These are phyloP conservation scores for Periophthalmus magnuspinnatus DNA, from an alignment of 2,797 vertebrate species.

Conservation along the genomic window DNA sequence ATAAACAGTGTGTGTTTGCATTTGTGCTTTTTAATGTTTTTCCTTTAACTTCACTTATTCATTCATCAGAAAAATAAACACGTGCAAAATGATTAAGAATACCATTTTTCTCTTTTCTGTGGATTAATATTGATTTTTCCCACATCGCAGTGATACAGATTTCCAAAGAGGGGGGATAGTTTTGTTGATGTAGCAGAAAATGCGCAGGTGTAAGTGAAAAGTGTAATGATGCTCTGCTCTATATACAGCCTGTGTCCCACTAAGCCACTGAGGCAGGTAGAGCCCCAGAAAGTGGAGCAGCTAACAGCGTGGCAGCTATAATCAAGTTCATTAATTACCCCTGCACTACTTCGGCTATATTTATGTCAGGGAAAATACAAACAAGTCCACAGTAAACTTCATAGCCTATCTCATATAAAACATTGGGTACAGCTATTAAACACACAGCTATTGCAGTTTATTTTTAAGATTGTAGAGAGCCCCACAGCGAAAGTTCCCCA, in stretches of 20 bases:
- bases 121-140: neutral
- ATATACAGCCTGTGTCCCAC: slow-evolving; percentile 22
- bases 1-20: neutral
- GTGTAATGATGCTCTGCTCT: slow-evolving; percentile 17
- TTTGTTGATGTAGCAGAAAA: slow-evolving; percentile 4
- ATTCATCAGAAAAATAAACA: neutral
- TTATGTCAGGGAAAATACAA: slow-evolving; percentile 7
- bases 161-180: neutral
- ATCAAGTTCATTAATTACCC: slow-evolving; percentile 32
- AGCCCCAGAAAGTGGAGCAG: slow-evolving; percentile 25
- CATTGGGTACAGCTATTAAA: neutral
- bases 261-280: slow-evolving; percentile 7
- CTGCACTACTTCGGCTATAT: slow-evolving; percentile 8
- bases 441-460: neutral
- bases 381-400: neutral
- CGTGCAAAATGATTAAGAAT: neutral
- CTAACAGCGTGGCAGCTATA: slow-evolving; percentile 25
- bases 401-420: neutral
- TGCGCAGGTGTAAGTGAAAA: slow-evolving; percentile 12
- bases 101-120: neutral
- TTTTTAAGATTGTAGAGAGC: no score
- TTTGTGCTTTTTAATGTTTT: neutral
- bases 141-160: neutral
- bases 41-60: no score
- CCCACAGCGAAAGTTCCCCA: no score